Conservation (phyloP, 2,113 vertebrate species). For the Brachyistius frenatus region DNA sequence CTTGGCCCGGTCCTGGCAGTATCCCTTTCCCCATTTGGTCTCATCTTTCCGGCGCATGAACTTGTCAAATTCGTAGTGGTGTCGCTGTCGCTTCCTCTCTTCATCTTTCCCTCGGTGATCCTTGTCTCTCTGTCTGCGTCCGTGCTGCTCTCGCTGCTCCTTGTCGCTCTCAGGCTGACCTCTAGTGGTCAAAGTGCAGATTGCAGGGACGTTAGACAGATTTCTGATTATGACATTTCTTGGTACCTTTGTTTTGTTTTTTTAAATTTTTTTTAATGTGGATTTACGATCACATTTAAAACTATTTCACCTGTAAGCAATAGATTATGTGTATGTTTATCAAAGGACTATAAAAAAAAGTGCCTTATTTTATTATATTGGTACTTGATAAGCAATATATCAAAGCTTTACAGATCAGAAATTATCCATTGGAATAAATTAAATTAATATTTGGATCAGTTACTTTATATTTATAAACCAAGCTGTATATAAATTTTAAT, state of each 20-base stretch:
- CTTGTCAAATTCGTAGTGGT: slow-evolving; percentile 91
- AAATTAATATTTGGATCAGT: no score
- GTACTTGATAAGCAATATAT: no score
- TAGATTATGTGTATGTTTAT: no score
- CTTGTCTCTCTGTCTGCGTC: slow-evolving; percentile 90
- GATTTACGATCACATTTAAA: no score
- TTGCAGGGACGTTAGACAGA: slow-evolving; percentile 9
- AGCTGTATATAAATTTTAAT: no score
- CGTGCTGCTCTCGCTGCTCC: slow-evolving; percentile 89
- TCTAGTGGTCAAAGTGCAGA: slow-evolving; percentile 74
- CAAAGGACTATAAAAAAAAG: no score
- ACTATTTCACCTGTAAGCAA: no score
- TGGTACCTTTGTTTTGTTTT: not conserved
- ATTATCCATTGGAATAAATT: no score
- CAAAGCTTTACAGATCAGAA: no score
- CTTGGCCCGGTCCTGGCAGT: slow-evolving; percentile 90
- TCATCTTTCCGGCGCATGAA: slow-evolving; percentile 92
- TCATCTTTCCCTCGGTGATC: slow-evolving; percentile 89
- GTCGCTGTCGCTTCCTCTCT: slow-evolving; percentile 89
- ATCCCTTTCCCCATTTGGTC: slow-evolving; percentile 92
- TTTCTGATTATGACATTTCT: not conserved
- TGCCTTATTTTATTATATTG: no score
- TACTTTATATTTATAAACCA: no score
- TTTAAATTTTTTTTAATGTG: no score
- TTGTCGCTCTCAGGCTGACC: slow-evolving; percentile 91